Base-by-base conservation (phyloP, 1,140 invertebrate species). In the Saxidomus purpurata region DNA sequence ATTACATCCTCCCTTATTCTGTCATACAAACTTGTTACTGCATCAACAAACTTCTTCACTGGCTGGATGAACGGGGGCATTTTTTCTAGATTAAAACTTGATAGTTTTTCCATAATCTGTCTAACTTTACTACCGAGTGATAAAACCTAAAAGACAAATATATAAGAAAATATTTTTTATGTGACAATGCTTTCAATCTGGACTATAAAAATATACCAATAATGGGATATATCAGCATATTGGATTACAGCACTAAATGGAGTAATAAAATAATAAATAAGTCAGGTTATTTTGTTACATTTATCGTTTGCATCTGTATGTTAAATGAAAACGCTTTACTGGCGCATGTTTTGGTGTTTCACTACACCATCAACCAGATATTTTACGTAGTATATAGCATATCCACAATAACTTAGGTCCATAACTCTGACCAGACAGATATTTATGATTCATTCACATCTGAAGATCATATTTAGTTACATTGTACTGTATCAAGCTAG, bases 1-100 rank as follows among this genome's bases (percentile, higher is more conserved):
- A 92, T 85, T 13, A 94, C 90, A 79, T 93, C 93, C 31, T 74
- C 74, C 59, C 84, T 82, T 0, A 93, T 59, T 81, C 93, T 90
- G 17, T 92, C 84, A 31, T 90, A 69, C 17, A 93, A 67, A 15
- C 85, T 90, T 15, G 63, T 40, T 15, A 93, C 71, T 82, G 86
- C 90, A 13, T 52, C 17, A 11, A 93, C 76, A 0, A 93, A 80
- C 25, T 91, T 89, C 38, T 82, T 47, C 19, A 90, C 77, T 0
- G 89, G 82, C 1, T 77, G 61, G 2, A 92, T 80, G 40, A 91
- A 82, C n/a, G 83, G 80, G n/a, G 92, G 89, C 31, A 92, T 82
- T 36, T 81, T 69, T 4, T 91, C 59, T 43, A 91, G 80, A 81
- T 93, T 90, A 15, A 92, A 76, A 34, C 88, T 52, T 40, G 43